Evolutionary conservation across 2,888 invertebrate genomes (phyloP).

Genomic region (Troilus luridus): DNA sequence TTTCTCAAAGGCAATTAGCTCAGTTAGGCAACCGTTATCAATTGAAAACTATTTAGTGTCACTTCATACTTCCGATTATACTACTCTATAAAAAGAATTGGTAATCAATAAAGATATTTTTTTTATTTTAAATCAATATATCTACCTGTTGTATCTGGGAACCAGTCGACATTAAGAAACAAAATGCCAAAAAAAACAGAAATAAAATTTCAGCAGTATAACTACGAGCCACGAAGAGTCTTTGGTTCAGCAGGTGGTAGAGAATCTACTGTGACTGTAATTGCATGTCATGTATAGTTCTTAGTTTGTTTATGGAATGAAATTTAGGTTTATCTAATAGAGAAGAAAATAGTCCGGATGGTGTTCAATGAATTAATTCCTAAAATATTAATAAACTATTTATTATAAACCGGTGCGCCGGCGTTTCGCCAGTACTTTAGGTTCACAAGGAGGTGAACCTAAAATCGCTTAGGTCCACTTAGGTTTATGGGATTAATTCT

Average conservation of each 20-base stretch:
- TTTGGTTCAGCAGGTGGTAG: no score
- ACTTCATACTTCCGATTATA: neutral
- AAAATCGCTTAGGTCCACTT: no score
- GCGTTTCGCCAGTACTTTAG: no score
- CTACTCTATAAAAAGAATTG: neutral
- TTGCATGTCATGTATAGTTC: neutral
- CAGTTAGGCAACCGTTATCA: neutral
- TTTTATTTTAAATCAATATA: neutral
- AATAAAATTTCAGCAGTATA: no score
- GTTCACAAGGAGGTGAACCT: no score
- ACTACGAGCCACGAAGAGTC: no score
- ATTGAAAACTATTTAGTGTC: neutral
- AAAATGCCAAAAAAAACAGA: neutral
- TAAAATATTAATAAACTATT: no score
- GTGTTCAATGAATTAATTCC: no score
- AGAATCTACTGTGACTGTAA: neutral
- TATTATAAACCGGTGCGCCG: no score
- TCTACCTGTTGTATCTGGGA: neutral
- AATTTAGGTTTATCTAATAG: neutral
- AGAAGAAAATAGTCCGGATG: no score
- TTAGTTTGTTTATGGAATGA: neutral
- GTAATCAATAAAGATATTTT: neutral
- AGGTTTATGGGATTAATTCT: no score
- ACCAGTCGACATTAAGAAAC: neutral
- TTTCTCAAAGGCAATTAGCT: neutral